Evolutionary conservation across 2,888 invertebrate genomes (phyloP), one percentile per base, ranked within the genome.

Genomic region (Platerodrilus igneus): DNA sequence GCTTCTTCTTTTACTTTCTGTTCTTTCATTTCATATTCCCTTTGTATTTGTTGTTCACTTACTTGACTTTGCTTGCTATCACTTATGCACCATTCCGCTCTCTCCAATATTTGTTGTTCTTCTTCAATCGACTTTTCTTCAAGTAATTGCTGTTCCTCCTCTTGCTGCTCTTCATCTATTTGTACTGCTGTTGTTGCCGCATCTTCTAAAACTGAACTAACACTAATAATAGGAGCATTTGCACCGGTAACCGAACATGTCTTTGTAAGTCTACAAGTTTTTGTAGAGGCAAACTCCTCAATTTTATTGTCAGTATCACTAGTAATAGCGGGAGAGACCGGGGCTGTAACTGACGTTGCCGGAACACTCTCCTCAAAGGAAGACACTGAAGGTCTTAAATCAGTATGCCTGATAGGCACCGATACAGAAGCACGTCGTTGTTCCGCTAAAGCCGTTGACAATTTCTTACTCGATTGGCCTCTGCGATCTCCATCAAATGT

Each of bases 151-250:
- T n/a, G n/a, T n/a, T n/a, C n/a, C n/a, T n/a, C n/a, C n/a, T n/a
- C n/a, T n/a, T n/a, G n/a, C n/a, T n/a, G n/a, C 26, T 9, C 25
- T 3, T 21, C 22, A 21, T 15, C 25, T n/a, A n/a, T n/a, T n/a
- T n/a, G n/a, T n/a, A n/a, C n/a, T n/a, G n/a, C n/a, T n/a, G n/a
- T n/a, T 33, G 52, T 58, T 38, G 59, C 59, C 28, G 67, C 49
- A 41, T 82, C 81, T 55, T 82, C 82, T 31, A 76, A 76, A 52
- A 79, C 83, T 17, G 83, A 80, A 70, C 81, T 83, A 45, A 83
- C 83, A 70, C 82, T 83, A 58, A 83, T 84, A 41, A 79, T 74
- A 63, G 83, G 67, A 62, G 80, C 69, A 41, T 54, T 57, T 13
- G 62, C 52, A 33, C 58, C 58, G 32, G 65, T 66, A 39, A 71